Conservation (phyloP, 1,140 invertebrate species). For the Trichonephila clavipes region DNA sequence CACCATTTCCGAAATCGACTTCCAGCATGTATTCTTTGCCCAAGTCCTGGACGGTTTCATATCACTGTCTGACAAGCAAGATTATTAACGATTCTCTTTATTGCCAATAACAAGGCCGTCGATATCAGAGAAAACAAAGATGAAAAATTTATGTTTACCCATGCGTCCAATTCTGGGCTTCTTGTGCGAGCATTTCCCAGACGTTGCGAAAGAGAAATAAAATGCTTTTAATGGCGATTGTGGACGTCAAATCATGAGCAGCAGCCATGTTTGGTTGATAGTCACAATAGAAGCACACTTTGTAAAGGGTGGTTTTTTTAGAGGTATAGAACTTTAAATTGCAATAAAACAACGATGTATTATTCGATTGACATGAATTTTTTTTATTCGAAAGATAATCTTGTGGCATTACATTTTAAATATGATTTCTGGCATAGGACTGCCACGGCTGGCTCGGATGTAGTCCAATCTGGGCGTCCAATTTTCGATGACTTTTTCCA, state of each 20-base stretch:
- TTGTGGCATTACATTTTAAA: no score
- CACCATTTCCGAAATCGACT: not conserved
- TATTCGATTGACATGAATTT: no score
- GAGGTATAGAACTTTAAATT: no score
- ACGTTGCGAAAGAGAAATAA: not conserved
- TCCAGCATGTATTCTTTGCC: not conserved
- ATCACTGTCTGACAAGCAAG: not conserved
- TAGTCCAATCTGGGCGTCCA: no score
- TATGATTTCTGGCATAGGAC: no score
- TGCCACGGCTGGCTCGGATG: no score
- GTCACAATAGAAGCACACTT: no score
- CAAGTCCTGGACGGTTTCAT: not conserved
- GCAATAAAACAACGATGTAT: no score
- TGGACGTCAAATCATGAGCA: not conserved
- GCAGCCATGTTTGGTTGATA: not conserved
- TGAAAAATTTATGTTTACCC: constrained; percentile 39
- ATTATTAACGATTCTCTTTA: constrained; percentile 37
- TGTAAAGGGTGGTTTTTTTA: no score
- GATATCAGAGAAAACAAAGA: constrained; percentile 53
- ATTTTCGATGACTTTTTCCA: no score
- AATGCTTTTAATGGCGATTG: not conserved
- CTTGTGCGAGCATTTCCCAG: not conserved
- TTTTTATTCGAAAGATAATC: no score
- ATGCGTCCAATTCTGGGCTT: not conserved
- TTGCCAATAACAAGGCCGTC: constrained; percentile 23